Conservation (phyloP, 1,140 invertebrate genomes). For the Lordiphosa clarofinis region DNA sequence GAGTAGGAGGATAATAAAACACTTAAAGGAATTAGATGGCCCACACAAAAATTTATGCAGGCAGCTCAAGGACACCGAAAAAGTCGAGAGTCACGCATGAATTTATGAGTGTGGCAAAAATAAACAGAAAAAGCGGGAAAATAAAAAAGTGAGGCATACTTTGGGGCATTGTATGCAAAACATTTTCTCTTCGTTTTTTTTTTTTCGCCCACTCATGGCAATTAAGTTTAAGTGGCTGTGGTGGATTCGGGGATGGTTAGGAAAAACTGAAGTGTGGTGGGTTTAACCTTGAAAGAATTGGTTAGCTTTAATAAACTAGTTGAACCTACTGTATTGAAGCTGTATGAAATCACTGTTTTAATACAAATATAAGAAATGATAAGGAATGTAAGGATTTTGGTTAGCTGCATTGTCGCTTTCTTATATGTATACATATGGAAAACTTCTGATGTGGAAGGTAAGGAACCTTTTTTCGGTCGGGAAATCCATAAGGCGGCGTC, state of each 20-base stretch:
- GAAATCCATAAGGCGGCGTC: too few relatives aligned
- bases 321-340: too few relatives aligned
- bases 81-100: constrained; percentile 5
- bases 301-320: too few relatives aligned
- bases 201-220: constrained; percentile 39
- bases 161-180: not conserved
- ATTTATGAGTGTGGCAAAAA: constrained; percentile 39
- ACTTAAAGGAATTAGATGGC: constrained; percentile 59
- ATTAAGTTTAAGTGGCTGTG: constrained; percentile 60
- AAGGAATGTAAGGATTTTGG: too few relatives aligned
- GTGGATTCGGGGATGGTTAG: not conserved
- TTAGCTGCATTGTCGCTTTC: too few relatives aligned
- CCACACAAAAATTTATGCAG: constrained; percentile 18
- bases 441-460: too few relatives aligned
- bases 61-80: constrained; percentile 26
- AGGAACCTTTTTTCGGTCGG: too few relatives aligned
- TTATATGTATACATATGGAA: too few relatives aligned
- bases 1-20: constrained; percentile 54
- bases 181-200: too few relatives aligned
- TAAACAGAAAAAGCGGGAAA: constrained; percentile 6
- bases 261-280: too few relatives aligned
- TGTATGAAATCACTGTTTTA: too few relatives aligned
- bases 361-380: too few relatives aligned
- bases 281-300: constrained; percentile 4
- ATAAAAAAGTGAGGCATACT: constrained; percentile 7